Evolutionary conservation across 2,113 vertebrate species (phyloP).

Genomic region (Clarias magur): DNA sequence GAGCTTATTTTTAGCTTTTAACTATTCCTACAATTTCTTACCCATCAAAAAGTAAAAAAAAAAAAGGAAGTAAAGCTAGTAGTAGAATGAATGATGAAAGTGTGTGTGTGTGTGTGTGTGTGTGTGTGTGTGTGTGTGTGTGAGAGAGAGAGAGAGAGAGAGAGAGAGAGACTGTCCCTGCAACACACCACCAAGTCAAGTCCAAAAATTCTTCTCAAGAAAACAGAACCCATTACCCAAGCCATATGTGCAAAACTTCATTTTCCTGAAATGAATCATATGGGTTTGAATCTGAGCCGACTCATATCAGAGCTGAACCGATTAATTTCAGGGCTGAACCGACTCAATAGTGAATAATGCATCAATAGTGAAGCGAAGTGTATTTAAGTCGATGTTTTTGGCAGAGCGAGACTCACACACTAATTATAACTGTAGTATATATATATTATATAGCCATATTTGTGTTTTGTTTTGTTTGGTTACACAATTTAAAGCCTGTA

Average conservation of each 20-base stretch:
- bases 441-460: no score
- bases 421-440: neutral
- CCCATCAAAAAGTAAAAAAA: no score
- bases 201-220: no score
- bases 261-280: neutral
- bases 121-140: no score
- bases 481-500: neutral
- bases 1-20: no score
- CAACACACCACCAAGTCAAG: neutral
- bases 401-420: neutral
- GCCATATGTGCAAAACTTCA: neutral
- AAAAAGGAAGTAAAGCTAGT: no score
- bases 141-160: neutral
- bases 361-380: neutral
- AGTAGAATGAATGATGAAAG: no score
- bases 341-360: neutral
- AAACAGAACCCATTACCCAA: neutral
- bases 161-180: neutral
- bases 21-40: no score
- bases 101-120: no score
- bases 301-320: neutral
- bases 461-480: neutral
- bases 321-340: neutral
- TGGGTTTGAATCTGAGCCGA: neutral
- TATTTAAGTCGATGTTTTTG: neutral